Evolutionary conservation across 1,140 invertebrate genomes (phyloP), one percentile per base, ranked within the genome.

Genomic region (Samia ricini): DNA sequence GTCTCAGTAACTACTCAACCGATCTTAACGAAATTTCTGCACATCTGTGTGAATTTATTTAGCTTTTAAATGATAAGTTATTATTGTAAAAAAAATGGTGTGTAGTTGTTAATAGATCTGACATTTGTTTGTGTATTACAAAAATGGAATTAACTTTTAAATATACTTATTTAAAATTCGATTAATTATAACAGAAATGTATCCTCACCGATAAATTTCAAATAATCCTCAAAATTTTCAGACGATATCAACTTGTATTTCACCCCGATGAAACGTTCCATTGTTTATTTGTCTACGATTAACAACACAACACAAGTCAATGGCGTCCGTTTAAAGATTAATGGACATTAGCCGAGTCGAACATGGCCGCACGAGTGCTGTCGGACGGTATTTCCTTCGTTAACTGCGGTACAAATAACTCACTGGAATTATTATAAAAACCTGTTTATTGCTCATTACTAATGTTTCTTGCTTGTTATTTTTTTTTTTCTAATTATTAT

Each of bases 241-340:
- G 83, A 85, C n/a, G 74, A 68, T 66, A 75, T 82, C 22, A 85
- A 66, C 52, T 79, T 85, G 56, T 82, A 85, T 68, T 75, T 82
- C 54, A 75, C 75, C 21, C 73, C 78, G 5, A 85, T 10, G 61
- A 67, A 76, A 42, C 65, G 65, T 2, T 83, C 81, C 76, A 83
- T 77, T 66, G 22, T 42, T 42, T 42, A 42, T 42, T 1, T 42
- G n/a, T n/a, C n/a, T n/a, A n/a, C n/a, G 10, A 42, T 15, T 42
- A 4, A 50, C 21, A 23, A 36, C 50, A 29, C 26, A 48, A 58
- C 26, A 54, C 62, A 26, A 24, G 50, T 24, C 6, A 12, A 24
- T n/a, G 4, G 24, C 4, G 15, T 15, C 51, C 3, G 52, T 19
- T 24, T 7, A n/a, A 55, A 4, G 20, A 24, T 23, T 23, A 24